Evolutionary conservation across 2,797 vertebrate species (phyloP), one percentile per base, ranked within the genome.

Genomic region (Acanthurus tractus): DNA sequence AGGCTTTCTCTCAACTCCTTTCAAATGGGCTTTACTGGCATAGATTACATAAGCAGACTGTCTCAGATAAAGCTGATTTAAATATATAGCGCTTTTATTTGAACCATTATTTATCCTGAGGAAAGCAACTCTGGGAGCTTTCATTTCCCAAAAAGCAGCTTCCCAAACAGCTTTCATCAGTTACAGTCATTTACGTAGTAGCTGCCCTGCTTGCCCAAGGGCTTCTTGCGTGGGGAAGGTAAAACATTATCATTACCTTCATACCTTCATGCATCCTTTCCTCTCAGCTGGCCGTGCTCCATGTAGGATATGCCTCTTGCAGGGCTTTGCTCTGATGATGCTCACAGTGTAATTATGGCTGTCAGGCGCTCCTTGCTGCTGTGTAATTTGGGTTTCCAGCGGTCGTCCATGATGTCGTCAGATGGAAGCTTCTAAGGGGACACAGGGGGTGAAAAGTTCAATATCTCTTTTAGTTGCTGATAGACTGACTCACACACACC

Each of bases 331-430:
- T 94, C 85, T 93, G 92, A 94, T 94, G 90, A 93, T 90, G 78
- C 66, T 73, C 85, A 91, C 75, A 42, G 85, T 94, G 65, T 94
- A 95, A 95, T 95, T 95, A 94, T 85, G 84, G 88, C 88, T 90
- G 88, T 92, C 94, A 92, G 90, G 93, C 88, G 92, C 79, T 81
- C 81, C 79, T 75, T 62, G 88, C 85, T 91, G 90, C 91, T 70
- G 82, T 96, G 85, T 94, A 94, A 95, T 95, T 95, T 94, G 88
- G 90, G 89, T 91, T 93, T 93, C 74, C 83, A 92, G 88, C 50
- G 75, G 82, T 90, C 63, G 66, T 86, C 76, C 84, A 40, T 82
- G 81, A 91, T 91, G 86, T 91, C 67, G 81, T 93, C 89, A 92
- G 88, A 93, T 88, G 84, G 85, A 76, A 88, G 81, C 88, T 87